Percentiles rank a stretch among this genome's conserved stretches.
Evolutionary conservation across 2,797 vertebrate genomes (phyloP).

Genomic region (Todus mexicanus): DNA sequence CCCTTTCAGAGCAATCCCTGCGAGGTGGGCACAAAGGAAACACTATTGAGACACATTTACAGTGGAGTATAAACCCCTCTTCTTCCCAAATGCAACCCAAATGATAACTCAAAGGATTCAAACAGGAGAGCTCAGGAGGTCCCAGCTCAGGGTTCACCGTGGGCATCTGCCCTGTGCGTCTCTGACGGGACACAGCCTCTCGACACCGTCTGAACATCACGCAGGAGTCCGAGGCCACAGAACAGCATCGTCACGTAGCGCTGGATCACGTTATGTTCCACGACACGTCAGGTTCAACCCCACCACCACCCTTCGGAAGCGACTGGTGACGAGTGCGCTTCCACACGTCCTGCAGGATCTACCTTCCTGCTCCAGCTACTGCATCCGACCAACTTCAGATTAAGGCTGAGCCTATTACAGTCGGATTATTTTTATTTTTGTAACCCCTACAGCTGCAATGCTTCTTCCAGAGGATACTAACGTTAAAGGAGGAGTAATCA

Average conservation of each 20-base stretch:
- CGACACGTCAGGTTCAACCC: rapidly evolving
- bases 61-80: not conserved
- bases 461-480: not conserved
- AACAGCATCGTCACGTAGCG: rapidly evolving
- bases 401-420: not conserved
- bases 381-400: not conserved
- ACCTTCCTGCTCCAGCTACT: not conserved
- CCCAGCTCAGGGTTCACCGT: not conserved
- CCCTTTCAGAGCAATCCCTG: not conserved
- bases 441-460: not conserved
- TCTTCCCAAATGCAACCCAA: not conserved
- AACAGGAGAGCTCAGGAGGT: not conserved
- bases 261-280: rapidly evolving
- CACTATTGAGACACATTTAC: not conserved
- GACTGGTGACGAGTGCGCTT: rapidly evolving
- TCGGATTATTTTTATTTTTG: not conserved
- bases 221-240: not conserved
- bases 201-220: rapidly evolving
- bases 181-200: rapidly evolving
- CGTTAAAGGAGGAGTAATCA: not conserved
- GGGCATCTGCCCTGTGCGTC: not conserved
- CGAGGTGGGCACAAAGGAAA: not conserved
- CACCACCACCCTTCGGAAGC: rapidly evolving
- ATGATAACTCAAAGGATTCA: too few species aligned
- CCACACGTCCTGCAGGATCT: rapidly evolving